Evolutionary conservation across 2,113 vertebrate genomes (phyloP), one percentile per base, ranked within the genome.

Genomic region (Formicarius rufipectus): DNA sequence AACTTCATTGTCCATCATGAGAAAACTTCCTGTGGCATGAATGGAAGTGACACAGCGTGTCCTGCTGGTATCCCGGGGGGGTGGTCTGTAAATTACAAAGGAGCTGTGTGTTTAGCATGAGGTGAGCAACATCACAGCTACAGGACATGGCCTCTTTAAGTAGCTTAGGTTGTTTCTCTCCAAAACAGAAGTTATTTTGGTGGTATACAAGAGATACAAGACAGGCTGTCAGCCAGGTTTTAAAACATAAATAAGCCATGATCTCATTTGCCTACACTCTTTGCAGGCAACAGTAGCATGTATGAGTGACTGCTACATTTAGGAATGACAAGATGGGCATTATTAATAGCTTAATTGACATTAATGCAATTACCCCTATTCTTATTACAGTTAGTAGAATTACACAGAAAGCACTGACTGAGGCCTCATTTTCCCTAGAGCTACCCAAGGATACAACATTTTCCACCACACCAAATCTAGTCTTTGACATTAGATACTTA

Each of bases 341-440:
- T 98, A 98, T 98, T 98, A 98, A 98, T 98, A 98, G 97, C 97
- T 98, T 98, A 97, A 98, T 97, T 98, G 98, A 98, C 98, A 98
- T 98, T 98, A 98, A 98, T 97, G 97, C 97, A 97, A 98, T 97
- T 98, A 97, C 96, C 96, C 84, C 93, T 97, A 94, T 98, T 95
- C 97, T 97, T 98, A 97, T 97, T 98, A 98, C 68, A 97, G 96
- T 98, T 97, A 97, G 95, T 88, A 97, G 98, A 98, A 98, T 97
- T 97, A 97, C 89, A 97, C 78, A 97, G 92, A 98, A 98, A 97
- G 96, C 95, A 94, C 81, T 96, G 94, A 88, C 94, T 96, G 89
- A 98, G 91, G 95, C 68, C 90, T 96, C 97, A 97, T 98, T 98
- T 97, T 90, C 98, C 98, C 98, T 97, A 97, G 97, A 98, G 98